Conservation (phyloP, 2,888 invertebrate species). For the Polymixis flavicincta region DNA sequence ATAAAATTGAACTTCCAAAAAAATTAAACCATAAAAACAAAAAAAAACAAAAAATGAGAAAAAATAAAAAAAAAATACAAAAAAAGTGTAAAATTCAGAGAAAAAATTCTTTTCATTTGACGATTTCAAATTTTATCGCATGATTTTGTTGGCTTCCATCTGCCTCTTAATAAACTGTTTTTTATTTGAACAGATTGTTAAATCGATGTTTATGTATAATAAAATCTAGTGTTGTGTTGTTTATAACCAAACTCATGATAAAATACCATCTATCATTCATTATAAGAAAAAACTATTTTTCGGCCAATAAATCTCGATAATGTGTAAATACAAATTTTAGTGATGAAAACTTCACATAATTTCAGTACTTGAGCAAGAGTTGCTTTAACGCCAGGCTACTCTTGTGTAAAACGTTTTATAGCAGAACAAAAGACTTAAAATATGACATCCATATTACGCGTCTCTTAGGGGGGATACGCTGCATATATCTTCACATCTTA, state of each 20-base stretch:
- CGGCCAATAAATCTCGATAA: constrained; percentile 42
- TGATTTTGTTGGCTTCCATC: constrained; percentile 68
- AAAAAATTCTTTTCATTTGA: constrained; percentile 79
- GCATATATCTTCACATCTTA: not conserved
- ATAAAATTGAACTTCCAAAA: constrained; percentile 76
- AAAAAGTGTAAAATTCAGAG: constrained; percentile 73
- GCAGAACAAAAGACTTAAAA: not conserved
- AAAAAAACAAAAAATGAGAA: constrained; percentile 70
- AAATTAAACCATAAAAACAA: constrained; percentile 71
- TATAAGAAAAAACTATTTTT: constrained; percentile 4
- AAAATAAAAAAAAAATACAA: constrained; percentile 69
- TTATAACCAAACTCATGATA: constrained; percentile 38
- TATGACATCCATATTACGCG: not conserved
- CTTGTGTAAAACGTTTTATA: constrained; percentile 28
- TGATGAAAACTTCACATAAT: constrained; percentile 26
- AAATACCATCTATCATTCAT: constrained; percentile 12
- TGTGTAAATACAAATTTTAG: constrained; percentile 15
- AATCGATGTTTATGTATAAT: constrained; percentile 62
- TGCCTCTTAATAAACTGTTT: constrained; percentile 64
- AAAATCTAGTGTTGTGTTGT: constrained; percentile 49
- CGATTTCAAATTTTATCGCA: constrained; percentile 74
- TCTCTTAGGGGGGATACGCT: not conserved
- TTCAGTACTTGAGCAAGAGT: constrained; percentile 25
- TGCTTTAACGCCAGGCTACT: constrained; percentile 24
- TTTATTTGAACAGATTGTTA: constrained; percentile 57